These are phyloP conservation scores for Myotis daubentonii DNA, from an alignment of 2,797 vertebrate genomes.

Conservation along the genomic window DNA sequence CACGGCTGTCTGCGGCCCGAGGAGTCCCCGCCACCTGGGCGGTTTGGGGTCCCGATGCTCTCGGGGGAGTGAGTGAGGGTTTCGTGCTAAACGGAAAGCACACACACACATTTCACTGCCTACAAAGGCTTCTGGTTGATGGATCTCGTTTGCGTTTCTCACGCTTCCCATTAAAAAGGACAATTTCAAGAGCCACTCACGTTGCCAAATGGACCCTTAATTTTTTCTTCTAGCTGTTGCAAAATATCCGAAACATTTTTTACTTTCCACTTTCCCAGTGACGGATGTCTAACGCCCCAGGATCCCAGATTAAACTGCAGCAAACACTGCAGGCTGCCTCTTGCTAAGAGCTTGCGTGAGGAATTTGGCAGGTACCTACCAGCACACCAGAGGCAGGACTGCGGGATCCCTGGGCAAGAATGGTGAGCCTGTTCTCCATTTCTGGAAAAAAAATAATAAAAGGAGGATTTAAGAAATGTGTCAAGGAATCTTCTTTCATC, in stretches of 20 bases:
- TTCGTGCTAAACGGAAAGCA: too few relatives aligned
- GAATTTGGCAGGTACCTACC: not conserved
- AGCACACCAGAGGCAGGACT: not conserved
- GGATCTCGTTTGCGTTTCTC: not conserved
- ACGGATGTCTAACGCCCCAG: not conserved
- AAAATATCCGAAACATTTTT: not conserved
- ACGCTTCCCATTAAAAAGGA: not conserved
- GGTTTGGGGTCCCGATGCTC: too few relatives aligned
- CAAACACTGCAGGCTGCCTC: not conserved
- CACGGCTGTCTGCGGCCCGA: not conserved
- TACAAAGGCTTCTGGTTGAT: not conserved
- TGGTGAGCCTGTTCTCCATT: not conserved
- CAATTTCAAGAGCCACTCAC: not conserved
- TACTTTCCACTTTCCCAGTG: not conserved
- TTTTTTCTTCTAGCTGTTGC: not conserved
- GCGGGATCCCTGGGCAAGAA: too few relatives aligned
- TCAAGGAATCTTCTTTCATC: not conserved
- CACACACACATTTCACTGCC: not conserved
- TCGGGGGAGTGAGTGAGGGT: too few relatives aligned
- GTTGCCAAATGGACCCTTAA: not conserved
- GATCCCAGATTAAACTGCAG: not conserved
- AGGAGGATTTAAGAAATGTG: not conserved
- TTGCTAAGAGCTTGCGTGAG: not conserved
- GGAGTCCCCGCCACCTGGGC: not conserved
- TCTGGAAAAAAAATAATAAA: not conserved